A percentile compares a stretch with the other conserved stretches of the same genome.
Evolutionary conservation across 2,113 vertebrate genomes (phyloP).

Genomic region (Sander vitreus): DNA sequence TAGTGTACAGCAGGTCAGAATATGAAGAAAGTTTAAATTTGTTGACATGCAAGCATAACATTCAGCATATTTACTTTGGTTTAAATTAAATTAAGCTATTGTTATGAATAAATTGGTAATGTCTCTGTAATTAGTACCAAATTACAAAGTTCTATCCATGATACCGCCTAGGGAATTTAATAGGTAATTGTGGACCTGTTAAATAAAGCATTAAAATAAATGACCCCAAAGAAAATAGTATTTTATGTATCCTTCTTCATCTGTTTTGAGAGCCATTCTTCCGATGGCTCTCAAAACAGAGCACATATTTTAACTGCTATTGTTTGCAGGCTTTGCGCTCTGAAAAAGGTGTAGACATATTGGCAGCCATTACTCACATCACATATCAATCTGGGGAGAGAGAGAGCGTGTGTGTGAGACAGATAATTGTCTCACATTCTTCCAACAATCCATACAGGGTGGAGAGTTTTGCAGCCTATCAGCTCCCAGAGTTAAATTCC

Average conservation of each 20-base stretch:
- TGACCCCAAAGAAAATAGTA: background rate
- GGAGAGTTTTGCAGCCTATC: background rate
- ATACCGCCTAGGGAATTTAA: background rate
- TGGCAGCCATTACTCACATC: background rate
- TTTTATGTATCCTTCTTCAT: background rate
- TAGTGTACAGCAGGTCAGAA: background rate
- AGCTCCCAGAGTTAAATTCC: background rate
- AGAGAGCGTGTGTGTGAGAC: background rate
- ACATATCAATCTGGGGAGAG: background rate
- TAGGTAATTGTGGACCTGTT: background rate
- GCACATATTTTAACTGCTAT: background rate
- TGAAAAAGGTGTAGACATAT: background rate
- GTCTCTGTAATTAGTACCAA: background rate
- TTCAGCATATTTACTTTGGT: background rate
- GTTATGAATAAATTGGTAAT: background rate
- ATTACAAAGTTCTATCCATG: background rate
- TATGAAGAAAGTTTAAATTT: background rate
- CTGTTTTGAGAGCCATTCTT: no score
- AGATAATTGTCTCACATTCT: background rate
- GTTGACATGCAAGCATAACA: background rate
- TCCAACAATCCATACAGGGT: background rate
- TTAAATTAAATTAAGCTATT: background rate
- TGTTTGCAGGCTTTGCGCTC: background rate
- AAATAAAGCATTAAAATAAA: background rate
- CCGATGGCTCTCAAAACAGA: background rate